Conservation (phyloP, 2,113 vertebrate genomes). For the Pseudopodoces humilis region DNA sequence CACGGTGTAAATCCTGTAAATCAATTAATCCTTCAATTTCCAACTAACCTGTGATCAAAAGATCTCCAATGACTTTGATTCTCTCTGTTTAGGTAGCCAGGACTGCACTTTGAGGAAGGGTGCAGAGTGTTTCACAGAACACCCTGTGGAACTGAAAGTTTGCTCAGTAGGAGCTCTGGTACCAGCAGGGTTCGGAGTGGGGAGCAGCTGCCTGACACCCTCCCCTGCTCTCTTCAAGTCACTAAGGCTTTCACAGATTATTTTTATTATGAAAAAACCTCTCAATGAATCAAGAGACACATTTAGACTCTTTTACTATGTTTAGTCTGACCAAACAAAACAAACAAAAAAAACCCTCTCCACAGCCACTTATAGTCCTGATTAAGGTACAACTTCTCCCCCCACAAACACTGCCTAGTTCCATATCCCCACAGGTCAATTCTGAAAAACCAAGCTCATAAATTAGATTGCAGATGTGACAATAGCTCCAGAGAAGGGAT, state of each 20-base stretch:
- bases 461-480: background rate
- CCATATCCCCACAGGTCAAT: background rate
- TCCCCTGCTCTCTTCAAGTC: background rate
- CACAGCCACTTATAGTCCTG: background rate
- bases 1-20: background rate
- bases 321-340: background rate
- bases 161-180: background rate
- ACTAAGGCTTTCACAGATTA: background rate
- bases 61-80: background rate
- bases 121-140: background rate
- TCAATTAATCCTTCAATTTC: background rate
- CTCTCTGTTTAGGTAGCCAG: background rate
- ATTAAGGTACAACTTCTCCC: background rate
- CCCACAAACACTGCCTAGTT: background rate
- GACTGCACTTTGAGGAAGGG: background rate
- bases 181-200: background rate
- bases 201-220: background rate
- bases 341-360: background rate
- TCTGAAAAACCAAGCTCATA: background rate
- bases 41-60: background rate
- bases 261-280: background rate
- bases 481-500: background rate
- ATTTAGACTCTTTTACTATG: background rate
- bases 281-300: background rate
- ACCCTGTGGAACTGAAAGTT: background rate